Evolutionary conservation across 2,888 invertebrate genomes (phyloP), one percentile per base, ranked within the genome.

Genomic region (Harpalus rufipes): DNA sequence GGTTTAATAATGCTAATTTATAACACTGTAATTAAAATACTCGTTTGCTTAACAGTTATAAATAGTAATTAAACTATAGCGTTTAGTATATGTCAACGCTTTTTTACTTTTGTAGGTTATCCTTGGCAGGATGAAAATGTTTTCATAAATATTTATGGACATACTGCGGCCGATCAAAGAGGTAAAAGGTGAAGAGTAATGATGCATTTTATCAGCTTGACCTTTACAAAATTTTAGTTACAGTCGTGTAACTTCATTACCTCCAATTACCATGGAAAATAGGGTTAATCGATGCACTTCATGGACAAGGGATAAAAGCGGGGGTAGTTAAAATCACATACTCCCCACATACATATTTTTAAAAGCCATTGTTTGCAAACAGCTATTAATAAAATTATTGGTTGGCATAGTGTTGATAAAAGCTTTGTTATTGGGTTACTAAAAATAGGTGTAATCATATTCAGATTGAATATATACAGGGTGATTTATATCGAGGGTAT

Each of bases 111-210:
- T 32, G 5, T 32, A 32, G 32, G 32, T 32, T 32, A 32, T 5
- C 3, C 32, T 32, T 32, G 32, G 32, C 25, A 32, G 32, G 32
- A 32, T 32, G 32, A 32, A 5, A 32, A 32, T 32, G 32, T 32
- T 32, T 18, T 2, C 12, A 16, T 61, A 25, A 65, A 72, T 72
- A 72, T 72, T 41, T 72, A 72, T 41, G 16, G 14, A 6, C 7
- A 65, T 39, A 41, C 7, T 39, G 68, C 41, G 14, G 68, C 32
- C 32, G 21, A 65, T 65, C 10, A 65, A 65, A 68, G 68, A 32
- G 41, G 16, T 74, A 18, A 74, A 74, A 74, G 72, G 72, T 74
- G 72, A 74, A 74, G 44, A 74, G 72, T 44, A 74, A 74, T 74
- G 51, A 74, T 74, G 72, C 44, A 41, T 74, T 74, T 74, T 44